Conservation (phyloP, 2,888 invertebrate genomes). For the Nephrotoma guestfalica region DNA sequence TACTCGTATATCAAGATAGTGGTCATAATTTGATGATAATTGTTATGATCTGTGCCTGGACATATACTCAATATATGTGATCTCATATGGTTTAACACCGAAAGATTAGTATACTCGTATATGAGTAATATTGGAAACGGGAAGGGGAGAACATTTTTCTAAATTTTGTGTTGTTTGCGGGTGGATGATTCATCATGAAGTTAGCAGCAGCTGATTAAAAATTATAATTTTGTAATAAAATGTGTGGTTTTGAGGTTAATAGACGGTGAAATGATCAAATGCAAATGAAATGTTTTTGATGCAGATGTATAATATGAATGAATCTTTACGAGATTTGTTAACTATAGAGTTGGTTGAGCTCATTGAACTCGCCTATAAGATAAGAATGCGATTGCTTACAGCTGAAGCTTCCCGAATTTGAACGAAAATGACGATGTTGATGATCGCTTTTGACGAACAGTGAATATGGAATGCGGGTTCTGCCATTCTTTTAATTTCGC, state of each 20-base stretch:
- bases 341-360: too few relatives aligned
- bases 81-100: background rate
- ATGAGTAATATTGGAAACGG: background rate
- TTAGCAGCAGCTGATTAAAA: background rate
- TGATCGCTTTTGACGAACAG: too few relatives aligned
- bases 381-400: too few relatives aligned
- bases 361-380: too few relatives aligned
- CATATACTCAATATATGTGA: background rate
- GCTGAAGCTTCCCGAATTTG: too few relatives aligned
- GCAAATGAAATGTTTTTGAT: background rate
- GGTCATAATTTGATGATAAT: background rate
- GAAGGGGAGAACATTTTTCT: background rate
- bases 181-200: background rate
- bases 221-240: background rate
- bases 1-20: background rate
- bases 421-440: too few relatives aligned
- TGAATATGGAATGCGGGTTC: too few relatives aligned
- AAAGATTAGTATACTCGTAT: background rate
- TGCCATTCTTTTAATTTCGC: too few relatives aligned
- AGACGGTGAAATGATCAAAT: background rate
- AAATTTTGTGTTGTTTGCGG: background rate
- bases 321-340: background rate
- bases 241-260: background rate
- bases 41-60: background rate
- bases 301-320: background rate